Base-by-base conservation (phyloP, 2,888 invertebrate genomes). In the Monopis laevigella region DNA sequence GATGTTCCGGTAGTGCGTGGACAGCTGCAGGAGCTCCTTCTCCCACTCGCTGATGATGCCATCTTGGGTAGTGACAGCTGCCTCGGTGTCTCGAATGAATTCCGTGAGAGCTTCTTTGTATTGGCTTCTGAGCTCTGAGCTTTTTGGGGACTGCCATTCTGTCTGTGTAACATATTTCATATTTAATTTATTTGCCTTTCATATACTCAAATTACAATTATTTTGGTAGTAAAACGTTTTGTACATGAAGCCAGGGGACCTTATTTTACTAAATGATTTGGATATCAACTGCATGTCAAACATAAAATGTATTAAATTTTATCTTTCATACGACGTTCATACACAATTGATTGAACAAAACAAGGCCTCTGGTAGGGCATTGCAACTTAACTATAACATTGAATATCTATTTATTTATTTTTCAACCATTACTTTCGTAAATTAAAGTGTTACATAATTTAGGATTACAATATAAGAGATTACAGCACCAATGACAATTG, bases 1-100 rank as follows among this genome's bases (percentile, higher is more conserved):
- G 42, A 75, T 66, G 34, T 58, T 59, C 53, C 72, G 77, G 56
- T 83, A 84, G 86, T 85, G 86, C 55, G 78, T 69, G 42, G 82
- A 85, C 45, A 83, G 71, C 50, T 78, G 72, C 54, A 82, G 70
- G 52, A 86, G 61, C 58, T 62, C 60, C 1, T 13, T 36, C 58
- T 70, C 70, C 75, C 73, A 77, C 0, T 45, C 45, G 1, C 53
- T 59, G 1, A 45, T 45, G 27, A 30, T 44, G 62, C 82, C 72
- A 65, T 71, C 52, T 52, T 65, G 55, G 54, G 57, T 51, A 49
- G 60, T 50, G 48, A 61, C 49, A 45, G 75, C 61, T 48, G 65
- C 49, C 43, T 58, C 53, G 65, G 72, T 58, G 58, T 73, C 60
- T 45, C 58, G 46, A 58, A 80, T 65, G 53, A 65, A 67, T 3